Base-by-base conservation (phyloP, 2,888 invertebrate species). In the Coelinius sp. region DNA sequence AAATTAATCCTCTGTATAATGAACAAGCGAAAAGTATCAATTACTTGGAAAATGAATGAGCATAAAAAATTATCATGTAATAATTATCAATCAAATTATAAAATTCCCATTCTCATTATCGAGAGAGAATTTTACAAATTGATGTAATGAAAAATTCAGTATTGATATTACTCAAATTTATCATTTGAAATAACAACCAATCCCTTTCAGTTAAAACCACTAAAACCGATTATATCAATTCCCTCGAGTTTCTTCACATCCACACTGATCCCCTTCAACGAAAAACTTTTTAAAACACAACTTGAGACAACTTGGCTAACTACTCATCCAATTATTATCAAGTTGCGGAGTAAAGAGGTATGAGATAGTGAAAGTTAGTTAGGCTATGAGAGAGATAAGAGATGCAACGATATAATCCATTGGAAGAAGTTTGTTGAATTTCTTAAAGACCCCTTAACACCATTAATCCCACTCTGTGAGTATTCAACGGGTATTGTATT, bases 251-350 rank as follows among this genome's bases (percentile, higher is more conserved):
- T 27, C 7, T 27, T 27, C 27, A 27, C 27, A 27, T 27, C 7
- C 3, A 27, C 4, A 5, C 27, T 27, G 27, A 35, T 35, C 12
- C 7, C 25, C 56, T 5, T 0, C 27, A 56, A 27, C 27, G 14
- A 56, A 12, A 52, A 52, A 5, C 27, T 14, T n/a, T 14, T 56
- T 56, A 1, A 7, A 25, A 31, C 10, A 14, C 14, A 35, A 17
- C 31, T 66, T 66, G 27, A 49, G 49, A 49, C n/a, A 27, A 53
- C 56, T n/a, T 41, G 24, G 8, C 22, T 22, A 27, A 56, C 56
- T 41, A 56, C 59, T 44, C 41, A 68, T 68, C 56, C 41, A 68
- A 68, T 68, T 68, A 68, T 27, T 68, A 68, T 68, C 56, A 44
- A 4, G 35, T 38, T 67, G 20, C 53, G 22, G 20, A 67, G 67